Conservation (phyloP, 2,113 vertebrate species). For the Cardinalis cardinalis region DNA sequence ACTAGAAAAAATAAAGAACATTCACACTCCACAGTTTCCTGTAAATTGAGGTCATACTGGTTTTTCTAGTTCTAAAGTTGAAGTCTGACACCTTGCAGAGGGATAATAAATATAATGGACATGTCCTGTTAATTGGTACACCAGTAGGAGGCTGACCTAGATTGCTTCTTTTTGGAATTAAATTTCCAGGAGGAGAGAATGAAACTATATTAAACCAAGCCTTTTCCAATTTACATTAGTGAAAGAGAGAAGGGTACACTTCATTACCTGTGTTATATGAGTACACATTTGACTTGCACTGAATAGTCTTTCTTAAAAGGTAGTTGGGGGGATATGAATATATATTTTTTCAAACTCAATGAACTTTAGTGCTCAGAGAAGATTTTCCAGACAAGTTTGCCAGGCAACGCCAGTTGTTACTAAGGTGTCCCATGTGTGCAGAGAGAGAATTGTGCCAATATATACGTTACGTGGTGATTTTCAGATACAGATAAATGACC, state of each 20-base stretch:
- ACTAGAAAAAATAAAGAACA: background rate
- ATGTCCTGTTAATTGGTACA: conserved; percentile 27
- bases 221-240: background rate
- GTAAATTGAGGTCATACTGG: background rate
- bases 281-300: conserved; percentile 1
- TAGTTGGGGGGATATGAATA: conserved; percentile 20
- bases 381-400: background rate
- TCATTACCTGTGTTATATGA: conserved; percentile 15
- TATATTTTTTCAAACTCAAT: conserved; percentile 21
- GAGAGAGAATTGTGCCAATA: background rate
- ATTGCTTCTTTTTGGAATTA: conserved; percentile 24
- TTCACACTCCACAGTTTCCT: background rate
- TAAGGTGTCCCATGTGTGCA: background rate
- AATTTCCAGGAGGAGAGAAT: conserved; percentile 5
- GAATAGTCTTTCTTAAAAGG: conserved; percentile 29
- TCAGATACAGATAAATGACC: background rate
- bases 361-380: conserved; percentile 4
- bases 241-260: conserved; percentile 12
- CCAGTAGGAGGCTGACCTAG: conserved; percentile 27
- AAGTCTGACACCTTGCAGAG: conserved; percentile 18
- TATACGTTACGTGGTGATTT: background rate
- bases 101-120: conserved; percentile 36
- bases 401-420: background rate
- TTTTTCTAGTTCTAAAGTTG: conserved; percentile 15
- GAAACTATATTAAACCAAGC: background rate